Conservation (phyloP, 2,113 vertebrate species). For the Grammatotria lemairii region DNA sequence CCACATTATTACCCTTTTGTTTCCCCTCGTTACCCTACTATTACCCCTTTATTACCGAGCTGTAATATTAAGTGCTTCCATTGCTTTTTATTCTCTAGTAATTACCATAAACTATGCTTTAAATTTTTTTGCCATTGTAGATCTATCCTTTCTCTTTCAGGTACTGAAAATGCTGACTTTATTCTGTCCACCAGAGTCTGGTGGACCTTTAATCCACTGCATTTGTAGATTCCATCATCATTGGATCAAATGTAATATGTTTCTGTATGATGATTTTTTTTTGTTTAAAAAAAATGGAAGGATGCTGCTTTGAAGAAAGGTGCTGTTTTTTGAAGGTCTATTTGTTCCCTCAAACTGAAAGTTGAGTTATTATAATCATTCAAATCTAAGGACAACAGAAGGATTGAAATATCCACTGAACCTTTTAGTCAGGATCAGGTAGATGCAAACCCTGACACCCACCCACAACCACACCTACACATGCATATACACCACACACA, state of each 20-base stretch:
- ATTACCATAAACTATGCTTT: neutral
- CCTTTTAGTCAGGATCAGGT: neutral
- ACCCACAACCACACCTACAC: neutral
- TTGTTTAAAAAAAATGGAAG: neutral
- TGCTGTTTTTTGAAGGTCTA: neutral
- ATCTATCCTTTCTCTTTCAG: neutral
- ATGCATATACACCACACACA: neutral
- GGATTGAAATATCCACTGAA: neutral
- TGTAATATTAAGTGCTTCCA: neutral
- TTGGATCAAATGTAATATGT: neutral
- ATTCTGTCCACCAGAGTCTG: neutral
- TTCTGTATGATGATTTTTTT: neutral
- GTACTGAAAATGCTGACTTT: neutral
- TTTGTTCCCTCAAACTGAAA: neutral
- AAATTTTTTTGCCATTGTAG: neutral
- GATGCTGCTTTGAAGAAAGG: neutral
- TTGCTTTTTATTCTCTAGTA: neutral
- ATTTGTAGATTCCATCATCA: neutral
- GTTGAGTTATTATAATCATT: neutral
- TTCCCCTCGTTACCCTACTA: neutral
- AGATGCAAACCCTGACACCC: neutral
- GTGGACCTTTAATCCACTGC: neutral
- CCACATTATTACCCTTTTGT: neutral
- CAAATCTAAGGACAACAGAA: too few relatives aligned
- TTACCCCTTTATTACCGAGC: neutral